Evolutionary conservation across 2,113 vertebrate genomes (phyloP), one percentile per base, ranked within the genome.

Genomic region (Psephotus haematonotus): DNA sequence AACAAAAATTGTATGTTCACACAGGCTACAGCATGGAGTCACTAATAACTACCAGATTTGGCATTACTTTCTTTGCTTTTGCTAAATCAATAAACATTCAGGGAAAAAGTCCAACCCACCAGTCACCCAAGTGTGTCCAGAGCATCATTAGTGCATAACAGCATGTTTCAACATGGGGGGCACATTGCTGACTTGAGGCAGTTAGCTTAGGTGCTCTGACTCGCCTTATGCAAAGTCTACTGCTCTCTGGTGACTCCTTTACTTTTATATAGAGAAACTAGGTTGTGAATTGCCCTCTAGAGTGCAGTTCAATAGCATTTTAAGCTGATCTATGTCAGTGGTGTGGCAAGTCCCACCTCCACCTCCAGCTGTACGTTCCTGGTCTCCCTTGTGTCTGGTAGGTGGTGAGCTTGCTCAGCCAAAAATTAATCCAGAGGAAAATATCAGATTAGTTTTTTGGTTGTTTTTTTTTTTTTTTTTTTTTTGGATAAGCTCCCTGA

Each of bases 41-140:
- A 44, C 78, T 96, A 96, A 94, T 96, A 95, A 89, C 43, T 94
- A 52, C 95, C 93, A 95, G 88, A 94, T 91, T 94, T 91, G 62
- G 49, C 49, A 35, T 49, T 88, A 44, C 49, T 86, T 93, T 84
- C 76, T 71, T 84, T 17, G 9, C 5, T 2, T 94, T 90, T 93
- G 77, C 74, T 96, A 67, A 91, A 93, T 86, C 88, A 96, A 94
- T 93, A 96, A 96, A 87, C 88, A 86, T 7, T 72, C n/a, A 22
- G 71, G 62, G 9, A 43, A 46, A 57, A 82, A 71, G 23, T 52
- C 47, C 81, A 91, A 47, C 31, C 77, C 55, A 55, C 33, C 68
- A 46, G 43, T 95, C 80, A 86, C 60, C 80, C 80, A 71, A 83
- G 77, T 46, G 67, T 82, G 90, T 86, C 69, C 92, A 82, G 65